phyloP scores from a whole-genome alignment of 2,113 vertebrate species.

The Seriola rivoliana region DNA sequence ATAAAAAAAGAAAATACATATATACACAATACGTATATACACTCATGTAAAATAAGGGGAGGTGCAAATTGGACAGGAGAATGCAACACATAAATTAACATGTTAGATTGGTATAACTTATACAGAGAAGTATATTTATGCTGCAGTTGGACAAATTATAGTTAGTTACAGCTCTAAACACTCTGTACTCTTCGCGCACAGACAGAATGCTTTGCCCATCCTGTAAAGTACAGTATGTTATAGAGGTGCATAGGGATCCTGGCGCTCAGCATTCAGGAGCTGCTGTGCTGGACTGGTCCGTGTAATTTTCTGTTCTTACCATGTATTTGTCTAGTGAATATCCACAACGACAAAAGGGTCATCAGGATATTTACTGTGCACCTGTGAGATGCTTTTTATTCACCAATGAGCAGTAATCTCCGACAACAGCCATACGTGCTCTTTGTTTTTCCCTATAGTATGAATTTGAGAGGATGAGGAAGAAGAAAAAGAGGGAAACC shows the following conservation, averaged over 20 bases:
- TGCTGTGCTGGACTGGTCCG: background rate
- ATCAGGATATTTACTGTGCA: background rate
- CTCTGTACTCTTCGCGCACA: background rate
- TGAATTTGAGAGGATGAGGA: background rate
- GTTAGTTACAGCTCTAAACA: background rate
- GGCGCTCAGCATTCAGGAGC: background rate
- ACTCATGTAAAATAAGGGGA: background rate
- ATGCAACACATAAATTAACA: background rate
- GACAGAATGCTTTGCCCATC: background rate
- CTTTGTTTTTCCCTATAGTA: background rate
- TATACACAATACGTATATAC: too few relatives aligned
- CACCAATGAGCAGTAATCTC: background rate
- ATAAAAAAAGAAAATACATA: too few relatives aligned
- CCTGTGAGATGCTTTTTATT: constrained; percentile 12
- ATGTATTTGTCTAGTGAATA: constrained; percentile 12
- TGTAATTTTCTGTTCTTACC: constrained; percentile 15
- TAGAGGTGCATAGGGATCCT: background rate
- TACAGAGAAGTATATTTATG: background rate
- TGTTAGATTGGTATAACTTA: background rate
- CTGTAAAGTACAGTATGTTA: background rate
- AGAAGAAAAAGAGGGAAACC: background rate
- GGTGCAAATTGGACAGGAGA: background rate
- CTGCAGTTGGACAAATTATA: background rate
- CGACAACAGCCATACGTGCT: background rate
- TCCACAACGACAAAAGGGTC: background rate